Conservation (phyloP, 2,797 vertebrate species). For the Champsocephalus esox region DNA sequence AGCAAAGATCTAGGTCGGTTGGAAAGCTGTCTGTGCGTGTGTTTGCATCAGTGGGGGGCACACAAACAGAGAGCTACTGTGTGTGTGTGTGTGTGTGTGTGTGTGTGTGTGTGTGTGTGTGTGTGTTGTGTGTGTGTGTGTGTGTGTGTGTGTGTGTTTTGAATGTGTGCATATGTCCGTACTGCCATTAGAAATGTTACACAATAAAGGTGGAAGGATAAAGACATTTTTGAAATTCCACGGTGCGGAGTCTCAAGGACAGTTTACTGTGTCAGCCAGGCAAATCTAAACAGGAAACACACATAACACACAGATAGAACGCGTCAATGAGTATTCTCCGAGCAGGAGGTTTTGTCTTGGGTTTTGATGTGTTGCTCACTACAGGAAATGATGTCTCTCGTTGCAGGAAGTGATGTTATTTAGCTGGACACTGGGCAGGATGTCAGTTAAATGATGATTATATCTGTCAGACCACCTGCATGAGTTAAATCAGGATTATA, state of each 20-base stretch:
- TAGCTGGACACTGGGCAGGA: slow-evolving; percentile 51
- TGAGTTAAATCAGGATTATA: slow-evolving; percentile 9
- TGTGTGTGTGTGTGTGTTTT: slow-evolving; percentile 22
- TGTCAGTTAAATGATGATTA: slow-evolving; percentile 20
- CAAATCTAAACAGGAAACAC: slow-evolving; percentile 60
- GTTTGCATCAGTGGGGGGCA: slow-evolving; percentile 32
- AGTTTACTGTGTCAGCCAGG: slow-evolving; percentile 29
- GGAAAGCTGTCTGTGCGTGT: slow-evolving; percentile 42
- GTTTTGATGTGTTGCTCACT: slow-evolving; percentile 54
- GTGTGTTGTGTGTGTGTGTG: slow-evolving; percentile 19
- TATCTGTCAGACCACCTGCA: slow-evolving; percentile 39
- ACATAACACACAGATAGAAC: slow-evolving; percentile 15
- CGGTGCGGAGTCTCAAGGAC: slow-evolving; percentile 54
- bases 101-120: slow-evolving; percentile 20
- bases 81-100: slow-evolving; percentile 21
- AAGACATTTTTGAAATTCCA: slow-evolving; percentile 69
- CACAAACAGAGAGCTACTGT: slow-evolving; percentile 13
- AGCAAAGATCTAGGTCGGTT: slow-evolving; percentile 55
- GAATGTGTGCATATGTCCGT: slow-evolving; percentile 11
- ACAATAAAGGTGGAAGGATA: slow-evolving; percentile 52
- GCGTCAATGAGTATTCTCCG: slow-evolving; percentile 23
- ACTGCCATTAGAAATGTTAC: slow-evolving; percentile 38
- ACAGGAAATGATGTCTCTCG: slow-evolving; percentile 55
- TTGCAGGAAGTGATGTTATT: slow-evolving; percentile 64
- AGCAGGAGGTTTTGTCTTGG: slow-evolving; percentile 46